These are phyloP conservation scores for Egretta garzetta DNA, from an alignment of 2,113 vertebrate genomes.

Conservation along the genomic window DNA sequence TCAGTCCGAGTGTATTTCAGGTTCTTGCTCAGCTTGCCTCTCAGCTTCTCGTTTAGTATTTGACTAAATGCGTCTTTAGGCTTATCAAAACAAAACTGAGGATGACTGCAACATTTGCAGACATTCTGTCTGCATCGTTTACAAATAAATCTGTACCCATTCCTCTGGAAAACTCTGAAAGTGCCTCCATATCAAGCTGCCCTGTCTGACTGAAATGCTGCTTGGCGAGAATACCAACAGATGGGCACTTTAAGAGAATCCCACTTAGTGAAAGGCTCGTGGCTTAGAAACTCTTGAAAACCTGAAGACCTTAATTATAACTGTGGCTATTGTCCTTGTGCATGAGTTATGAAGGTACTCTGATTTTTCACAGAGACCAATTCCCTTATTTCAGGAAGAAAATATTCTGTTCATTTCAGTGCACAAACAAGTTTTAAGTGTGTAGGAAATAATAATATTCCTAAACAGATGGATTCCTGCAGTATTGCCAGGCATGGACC, in stretches of 20 bases:
- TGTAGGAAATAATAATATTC: neutral
- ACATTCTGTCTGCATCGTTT: neutral
- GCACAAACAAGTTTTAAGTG: neutral
- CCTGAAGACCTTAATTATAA: neutral
- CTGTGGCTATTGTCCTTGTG: neutral
- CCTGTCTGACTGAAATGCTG: neutral
- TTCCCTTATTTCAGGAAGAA: neutral
- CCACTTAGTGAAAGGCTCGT: neutral
- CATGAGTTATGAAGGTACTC: neutral
- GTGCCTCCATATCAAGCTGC: neutral
- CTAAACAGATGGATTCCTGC: neutral
- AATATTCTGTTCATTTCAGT: neutral
- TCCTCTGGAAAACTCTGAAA: neutral
- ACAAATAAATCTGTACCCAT: neutral
- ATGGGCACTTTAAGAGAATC: neutral
- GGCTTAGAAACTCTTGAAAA: neutral
- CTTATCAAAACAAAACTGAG: neutral
- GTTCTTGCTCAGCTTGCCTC: neutral
- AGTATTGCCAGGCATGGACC: neutral
- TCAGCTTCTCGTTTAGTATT: neutral
- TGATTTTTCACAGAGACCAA: neutral
- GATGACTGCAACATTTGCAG: neutral
- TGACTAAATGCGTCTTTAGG: fast-evolving
- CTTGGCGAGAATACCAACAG: neutral
- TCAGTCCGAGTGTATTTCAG: neutral